These are phyloP conservation scores for Acanthopagrus latus DNA, from an alignment of 2,797 vertebrate species.

Conservation along the genomic window DNA sequence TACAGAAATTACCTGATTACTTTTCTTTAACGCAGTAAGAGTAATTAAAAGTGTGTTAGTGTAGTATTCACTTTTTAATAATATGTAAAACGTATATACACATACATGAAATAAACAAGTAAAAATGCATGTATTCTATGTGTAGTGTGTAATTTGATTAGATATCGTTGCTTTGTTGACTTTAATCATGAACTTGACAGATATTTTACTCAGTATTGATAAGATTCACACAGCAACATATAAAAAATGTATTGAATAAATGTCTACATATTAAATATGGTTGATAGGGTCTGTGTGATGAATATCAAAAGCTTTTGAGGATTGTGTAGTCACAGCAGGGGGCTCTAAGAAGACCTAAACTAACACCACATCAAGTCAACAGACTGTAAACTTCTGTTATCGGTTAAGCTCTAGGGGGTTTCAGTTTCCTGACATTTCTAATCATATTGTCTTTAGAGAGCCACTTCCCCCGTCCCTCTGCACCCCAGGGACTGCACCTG, in stretches of 20 bases:
- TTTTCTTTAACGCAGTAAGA: not conserved
- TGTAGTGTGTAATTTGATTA: not conserved
- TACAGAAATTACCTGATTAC: not conserved
- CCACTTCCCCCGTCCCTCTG: not conserved
- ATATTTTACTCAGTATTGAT: not conserved
- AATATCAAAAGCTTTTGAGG: conserved; percentile 1
- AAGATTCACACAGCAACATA: not conserved
- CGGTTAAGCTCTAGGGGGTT: conserved; percentile 19
- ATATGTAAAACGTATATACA: not conserved
- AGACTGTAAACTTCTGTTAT: not conserved
- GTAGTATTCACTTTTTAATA: not conserved
- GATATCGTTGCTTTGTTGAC: not conserved
- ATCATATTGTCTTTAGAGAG: conserved; percentile 32
- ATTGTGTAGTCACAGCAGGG: not conserved
- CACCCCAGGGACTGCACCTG: conserved; percentile 50
- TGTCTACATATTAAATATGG: not conserved
- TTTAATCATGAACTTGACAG: not conserved
- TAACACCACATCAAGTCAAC: not conserved
- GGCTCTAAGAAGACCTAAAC: conserved; percentile 11
- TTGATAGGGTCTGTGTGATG: not conserved
- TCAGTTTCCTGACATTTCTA: conserved; percentile 35
- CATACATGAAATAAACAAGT: no score
- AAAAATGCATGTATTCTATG: not conserved
- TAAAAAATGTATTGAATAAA: not conserved
- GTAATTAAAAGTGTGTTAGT: not conserved